A percentile compares a stretch with the other conserved stretches of the same genome.
Evolutionary conservation across 2,888 invertebrate genomes (phyloP).

Genomic region (Clunio marinus): DNA sequence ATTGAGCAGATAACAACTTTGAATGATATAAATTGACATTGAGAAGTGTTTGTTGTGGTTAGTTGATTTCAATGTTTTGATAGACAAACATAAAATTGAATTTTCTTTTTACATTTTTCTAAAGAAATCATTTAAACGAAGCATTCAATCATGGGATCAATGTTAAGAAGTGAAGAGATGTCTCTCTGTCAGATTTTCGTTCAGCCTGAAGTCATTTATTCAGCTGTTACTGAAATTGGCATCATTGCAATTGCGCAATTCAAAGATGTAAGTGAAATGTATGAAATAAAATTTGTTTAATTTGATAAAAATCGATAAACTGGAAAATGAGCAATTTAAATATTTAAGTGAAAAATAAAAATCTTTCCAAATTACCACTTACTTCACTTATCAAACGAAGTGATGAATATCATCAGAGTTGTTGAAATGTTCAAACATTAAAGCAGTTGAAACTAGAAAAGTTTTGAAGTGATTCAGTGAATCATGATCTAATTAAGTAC

Average conservation of each 20-base stretch:
- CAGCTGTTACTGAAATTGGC: conserved; percentile 81
- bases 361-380: no score
- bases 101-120: no score
- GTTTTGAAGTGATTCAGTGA: no score
- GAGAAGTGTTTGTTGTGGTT: neutral
- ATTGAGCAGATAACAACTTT: neutral
- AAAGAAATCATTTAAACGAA: no score
- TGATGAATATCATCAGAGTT: no score
- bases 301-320: no score
- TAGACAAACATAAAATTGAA: neutral
- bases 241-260: conserved; percentile 86
- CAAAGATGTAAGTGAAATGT: conserved; percentile 68
- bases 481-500: no score
- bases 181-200: conserved; percentile 83
- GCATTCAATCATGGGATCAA: conserved; percentile 65
- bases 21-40: neutral
- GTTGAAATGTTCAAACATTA: no score
- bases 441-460: no score
- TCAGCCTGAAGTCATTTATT: conserved; percentile 85
- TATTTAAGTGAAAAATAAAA: no score
- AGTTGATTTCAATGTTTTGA: neutral
- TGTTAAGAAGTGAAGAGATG: conserved; percentile 82
- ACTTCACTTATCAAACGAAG: no score
- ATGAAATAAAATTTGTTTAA: neutral
- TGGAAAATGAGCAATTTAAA: no score